Conservation (phyloP, 2,113 vertebrate genomes). For the Peromyscus leucopus region DNA sequence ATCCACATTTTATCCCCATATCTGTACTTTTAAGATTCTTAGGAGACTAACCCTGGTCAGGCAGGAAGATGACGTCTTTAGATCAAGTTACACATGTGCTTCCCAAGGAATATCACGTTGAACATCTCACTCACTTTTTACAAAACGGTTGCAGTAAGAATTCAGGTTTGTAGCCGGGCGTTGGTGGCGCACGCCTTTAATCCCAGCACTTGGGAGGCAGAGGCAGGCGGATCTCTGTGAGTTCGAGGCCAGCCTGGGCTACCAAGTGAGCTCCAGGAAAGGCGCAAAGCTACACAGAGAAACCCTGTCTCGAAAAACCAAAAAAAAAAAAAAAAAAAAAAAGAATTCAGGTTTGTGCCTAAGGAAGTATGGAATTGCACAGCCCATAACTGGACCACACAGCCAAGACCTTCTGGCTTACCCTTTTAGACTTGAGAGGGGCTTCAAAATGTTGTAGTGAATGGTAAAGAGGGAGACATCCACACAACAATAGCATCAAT, state of each 20-base stretch:
- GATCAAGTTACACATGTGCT: neutral
- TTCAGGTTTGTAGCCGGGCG: neutral
- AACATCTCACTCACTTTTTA: neutral
- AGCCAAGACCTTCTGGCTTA: neutral
- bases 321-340: too few species aligned
- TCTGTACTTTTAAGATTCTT: neutral
- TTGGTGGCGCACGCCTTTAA: too few species aligned
- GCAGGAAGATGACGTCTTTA: neutral
- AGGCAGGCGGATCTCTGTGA: too few species aligned
- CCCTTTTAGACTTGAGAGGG: neutral
- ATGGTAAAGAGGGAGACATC: accelerated
- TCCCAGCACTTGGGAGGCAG: too few species aligned
- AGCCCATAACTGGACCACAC: neutral
- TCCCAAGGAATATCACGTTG: accelerated
- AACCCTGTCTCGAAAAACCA: too few species aligned
- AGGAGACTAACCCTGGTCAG: neutral
- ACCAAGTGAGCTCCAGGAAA: too few species aligned
- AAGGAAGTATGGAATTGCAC: neutral
- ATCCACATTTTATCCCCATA: neutral
- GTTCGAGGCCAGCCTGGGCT: too few species aligned
- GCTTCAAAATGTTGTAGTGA: neutral
- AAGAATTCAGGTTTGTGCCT: neutral
- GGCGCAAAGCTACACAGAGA: too few species aligned
- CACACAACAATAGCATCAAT: accelerated
- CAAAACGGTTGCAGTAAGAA: neutral